Evolutionary conservation across 1,140 invertebrate species (phyloP).

Genomic region (Ostrea edulis): DNA sequence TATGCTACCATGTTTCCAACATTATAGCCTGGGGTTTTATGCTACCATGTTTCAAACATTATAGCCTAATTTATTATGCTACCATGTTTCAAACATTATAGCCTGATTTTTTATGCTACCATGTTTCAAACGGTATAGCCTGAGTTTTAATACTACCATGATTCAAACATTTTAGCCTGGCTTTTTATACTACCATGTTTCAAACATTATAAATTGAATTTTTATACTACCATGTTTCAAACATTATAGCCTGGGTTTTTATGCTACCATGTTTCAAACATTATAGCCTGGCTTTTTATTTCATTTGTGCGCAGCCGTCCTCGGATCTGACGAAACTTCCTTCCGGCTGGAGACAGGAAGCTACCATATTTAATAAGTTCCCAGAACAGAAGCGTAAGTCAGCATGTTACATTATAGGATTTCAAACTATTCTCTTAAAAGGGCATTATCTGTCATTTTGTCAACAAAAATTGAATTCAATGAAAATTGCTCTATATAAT

Average conservation of each 20-base stretch:
- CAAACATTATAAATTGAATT: not conserved
- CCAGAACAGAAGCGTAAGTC: not conserved
- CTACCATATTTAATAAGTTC: not conserved
- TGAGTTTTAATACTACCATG: no score
- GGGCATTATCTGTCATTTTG: not conserved
- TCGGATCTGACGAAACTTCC: constrained; percentile 34
- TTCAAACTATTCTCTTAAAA: not conserved
- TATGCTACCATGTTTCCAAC: not conserved
- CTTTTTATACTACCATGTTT: no score
- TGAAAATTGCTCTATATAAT: no score
- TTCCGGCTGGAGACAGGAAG: not conserved
- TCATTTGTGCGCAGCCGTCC: not conserved
- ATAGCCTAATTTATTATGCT: no score
- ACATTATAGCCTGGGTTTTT: not conserved
- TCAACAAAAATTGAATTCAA: not conserved
- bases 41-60: no score
- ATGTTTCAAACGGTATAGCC: not conserved
- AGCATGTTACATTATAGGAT: not conserved
- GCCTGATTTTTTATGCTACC: not conserved
- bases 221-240: not conserved
- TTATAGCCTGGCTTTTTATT: not conserved
- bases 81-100: not conserved
- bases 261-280: not conserved
- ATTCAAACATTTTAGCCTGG: no score
- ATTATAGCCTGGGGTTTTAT: not conserved